Conservation (phyloP, 2,113 vertebrate species). For the Glareola pratincola region DNA sequence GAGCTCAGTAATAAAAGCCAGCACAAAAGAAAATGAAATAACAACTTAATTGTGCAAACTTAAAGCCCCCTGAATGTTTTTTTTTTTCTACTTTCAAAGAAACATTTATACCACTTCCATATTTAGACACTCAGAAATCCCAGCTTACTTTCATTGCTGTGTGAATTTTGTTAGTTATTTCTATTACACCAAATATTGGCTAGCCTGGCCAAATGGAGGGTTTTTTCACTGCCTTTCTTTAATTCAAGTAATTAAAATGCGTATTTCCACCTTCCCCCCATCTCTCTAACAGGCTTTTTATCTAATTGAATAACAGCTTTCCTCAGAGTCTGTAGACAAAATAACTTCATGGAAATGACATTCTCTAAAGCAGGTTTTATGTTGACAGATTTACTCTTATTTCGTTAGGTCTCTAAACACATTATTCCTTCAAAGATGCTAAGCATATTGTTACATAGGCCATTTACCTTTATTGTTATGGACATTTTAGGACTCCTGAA, state of each 20-base stretch:
- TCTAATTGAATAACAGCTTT: neutral
- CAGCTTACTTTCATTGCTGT: neutral
- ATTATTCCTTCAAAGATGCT: constrained; percentile 30
- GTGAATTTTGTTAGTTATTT: neutral
- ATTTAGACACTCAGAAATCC: neutral
- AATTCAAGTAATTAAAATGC: constrained; percentile 36
- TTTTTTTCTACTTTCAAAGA: neutral
- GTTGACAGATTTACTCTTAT: constrained; percentile 34
- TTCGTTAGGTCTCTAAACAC: constrained; percentile 24
- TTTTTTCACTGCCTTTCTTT: neutral
- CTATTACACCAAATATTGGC: neutral
- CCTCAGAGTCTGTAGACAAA: neutral
- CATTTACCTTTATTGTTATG: constrained; percentile 57
- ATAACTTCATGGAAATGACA: neutral
- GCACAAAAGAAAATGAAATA: constrained; percentile 11
- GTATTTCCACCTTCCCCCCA: neutral
- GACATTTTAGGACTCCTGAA: constrained; percentile 34
- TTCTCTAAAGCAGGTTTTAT: constrained; percentile 7
- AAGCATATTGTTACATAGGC: constrained; percentile 1
- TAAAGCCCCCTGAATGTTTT: neutral
- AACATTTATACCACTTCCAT: neutral
- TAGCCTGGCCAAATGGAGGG: neutral
- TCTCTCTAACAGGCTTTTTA: constrained; percentile 6
- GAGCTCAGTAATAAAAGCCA: neutral
- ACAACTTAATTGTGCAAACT: neutral